These are phyloP conservation scores for Blastomussa wellsi DNA, from an alignment of 92 coral and sea anemone genomes.

Conservation along the genomic window DNA sequence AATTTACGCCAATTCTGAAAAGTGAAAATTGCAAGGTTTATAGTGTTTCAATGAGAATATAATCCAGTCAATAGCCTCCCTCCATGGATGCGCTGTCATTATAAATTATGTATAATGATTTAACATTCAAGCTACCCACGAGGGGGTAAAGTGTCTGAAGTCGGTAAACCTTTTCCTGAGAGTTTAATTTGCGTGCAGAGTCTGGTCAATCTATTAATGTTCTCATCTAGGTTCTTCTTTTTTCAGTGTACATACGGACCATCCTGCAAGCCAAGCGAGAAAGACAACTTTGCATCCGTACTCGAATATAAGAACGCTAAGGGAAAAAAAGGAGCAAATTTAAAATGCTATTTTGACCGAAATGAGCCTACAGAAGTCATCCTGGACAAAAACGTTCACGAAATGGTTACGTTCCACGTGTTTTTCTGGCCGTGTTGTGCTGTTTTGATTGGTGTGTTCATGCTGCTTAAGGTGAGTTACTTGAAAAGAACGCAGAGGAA, in stretches of 20 bases:
- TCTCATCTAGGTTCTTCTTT: background rate
- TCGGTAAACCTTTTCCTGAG: background rate
- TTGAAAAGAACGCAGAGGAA: background rate
- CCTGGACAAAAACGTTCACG: conserved; percentile 12
- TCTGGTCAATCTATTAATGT: background rate
- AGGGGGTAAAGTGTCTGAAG: too few relatives aligned
- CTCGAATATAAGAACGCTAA: background rate
- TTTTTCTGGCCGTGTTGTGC: conserved; percentile 24
- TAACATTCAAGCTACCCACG: background rate
- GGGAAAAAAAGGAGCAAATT: background rate
- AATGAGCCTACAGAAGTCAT: conserved; percentile 5
- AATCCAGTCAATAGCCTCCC: too few relatives aligned
- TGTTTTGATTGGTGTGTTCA: conserved; percentile 2
- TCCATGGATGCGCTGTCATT: too few relatives aligned
- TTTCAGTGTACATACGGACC: conserved; percentile 35
- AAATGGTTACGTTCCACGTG: conserved; percentile 10
- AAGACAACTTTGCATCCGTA: conserved; percentile 5
- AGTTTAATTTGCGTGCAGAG: too few relatives aligned
- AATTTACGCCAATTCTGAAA: too few relatives aligned
- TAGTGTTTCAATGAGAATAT: too few relatives aligned
- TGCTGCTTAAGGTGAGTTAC: conserved; percentile 3
- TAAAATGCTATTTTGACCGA: conserved; percentile 17
- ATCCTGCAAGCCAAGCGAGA: conserved; percentile 5
- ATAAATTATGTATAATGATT: too few relatives aligned
- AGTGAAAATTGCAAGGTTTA: too few relatives aligned